Base-by-base conservation (phyloP, 2,113 vertebrate species). In the Scophthalmus maximus region DNA sequence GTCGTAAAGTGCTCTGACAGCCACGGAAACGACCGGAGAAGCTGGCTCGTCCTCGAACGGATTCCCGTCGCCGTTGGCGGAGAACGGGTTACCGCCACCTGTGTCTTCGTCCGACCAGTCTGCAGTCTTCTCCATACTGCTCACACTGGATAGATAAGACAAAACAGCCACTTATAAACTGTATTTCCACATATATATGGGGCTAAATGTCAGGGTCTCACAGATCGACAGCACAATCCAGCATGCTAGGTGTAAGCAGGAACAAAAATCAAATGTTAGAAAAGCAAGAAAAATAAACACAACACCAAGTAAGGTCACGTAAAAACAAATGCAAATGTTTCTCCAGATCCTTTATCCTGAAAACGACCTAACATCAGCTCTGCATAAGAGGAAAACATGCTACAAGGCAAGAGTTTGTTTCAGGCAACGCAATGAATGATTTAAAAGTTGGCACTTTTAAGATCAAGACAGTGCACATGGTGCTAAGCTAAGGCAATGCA, bases 41-140 rank as follows among this genome's bases (percentile, higher is more conserved):
- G 93, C 68, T 1, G 94, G 85, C 3, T 97, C 96, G 1, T 98
- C 96, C 8, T 98, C 98, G 49, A 99, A 99, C 0, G 98, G 98
- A 78, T 99, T 99, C 1, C 96, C 95, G 12, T 98, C 95, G 12
- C 95, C 96, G 0, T 96, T 97, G 46, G 96, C 76, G 18, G 94
- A 93, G 87, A 98, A 99, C 0, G 98, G 97, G 83, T 98, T 98
- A 38, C 91, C 78, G 36, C 91, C 78, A 1, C 47, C 94, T 0
- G 93, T 90, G 66, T 99, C 97, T 8, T 99, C 97, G 4, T 99
- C 97, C 0, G 97, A 98, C 93, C 94, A 97, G 36, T 98, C 96
- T 0, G 93, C 92, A 42, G 93, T 94, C 91, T 96, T 98, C 86
- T 97, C 95, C 8, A 73, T 90, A 75, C 95, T 96, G 93, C 94